Percentiles rank a stretch among this genome's conserved stretches.
Conservation (phyloP, 1,140 invertebrate genomes). For the Megalopta genalis region DNA sequence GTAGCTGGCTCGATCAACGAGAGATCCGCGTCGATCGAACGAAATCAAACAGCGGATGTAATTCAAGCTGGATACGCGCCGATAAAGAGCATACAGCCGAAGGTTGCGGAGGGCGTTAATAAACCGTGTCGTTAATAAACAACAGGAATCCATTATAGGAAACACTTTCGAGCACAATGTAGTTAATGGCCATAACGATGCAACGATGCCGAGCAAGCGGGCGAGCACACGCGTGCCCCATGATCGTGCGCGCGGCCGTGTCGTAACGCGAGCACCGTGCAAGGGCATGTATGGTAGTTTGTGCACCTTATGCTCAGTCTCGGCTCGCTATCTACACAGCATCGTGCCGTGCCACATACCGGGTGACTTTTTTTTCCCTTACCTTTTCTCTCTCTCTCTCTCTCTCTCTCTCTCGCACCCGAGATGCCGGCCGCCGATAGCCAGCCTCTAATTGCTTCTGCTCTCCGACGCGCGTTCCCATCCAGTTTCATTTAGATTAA, state of each 20-base stretch:
- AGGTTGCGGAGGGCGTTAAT: slow-evolving; percentile 15
- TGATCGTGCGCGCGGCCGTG: slow-evolving; percentile 23
- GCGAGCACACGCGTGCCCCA: slow-evolving; percentile 20
- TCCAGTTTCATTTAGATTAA: slow-evolving; percentile 27
- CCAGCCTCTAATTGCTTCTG: slow-evolving; percentile 43
- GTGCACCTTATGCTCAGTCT: slow-evolving; percentile 62
- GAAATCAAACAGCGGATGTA: slow-evolving; percentile 28
- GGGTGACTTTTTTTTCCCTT: slow-evolving; percentile 51
- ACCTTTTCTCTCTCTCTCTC: background rate
- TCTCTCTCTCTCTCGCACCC: too few species aligned
- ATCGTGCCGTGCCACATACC: slow-evolving; percentile 54
- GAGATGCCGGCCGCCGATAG: slow-evolving; percentile 43
- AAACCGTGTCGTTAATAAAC: slow-evolving; percentile 58
- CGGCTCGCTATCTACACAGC: slow-evolving; percentile 57
- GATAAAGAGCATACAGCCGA: slow-evolving; percentile 35
- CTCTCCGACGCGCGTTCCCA: background rate
- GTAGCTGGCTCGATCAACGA: slow-evolving; percentile 9
- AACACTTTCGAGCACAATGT: slow-evolving; percentile 59
- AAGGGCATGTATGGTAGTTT: slow-evolving; percentile 63
- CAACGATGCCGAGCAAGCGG: slow-evolving; percentile 22
- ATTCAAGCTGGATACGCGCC: slow-evolving; percentile 29
- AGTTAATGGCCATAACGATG: slow-evolving; percentile 58
- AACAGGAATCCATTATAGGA: slow-evolving; percentile 61
- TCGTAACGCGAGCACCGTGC: slow-evolving; percentile 59
- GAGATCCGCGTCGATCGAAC: background rate